phyloP scores from a whole-genome alignment of 2,888 invertebrate species.

The Epistrophe grossulariae region DNA sequence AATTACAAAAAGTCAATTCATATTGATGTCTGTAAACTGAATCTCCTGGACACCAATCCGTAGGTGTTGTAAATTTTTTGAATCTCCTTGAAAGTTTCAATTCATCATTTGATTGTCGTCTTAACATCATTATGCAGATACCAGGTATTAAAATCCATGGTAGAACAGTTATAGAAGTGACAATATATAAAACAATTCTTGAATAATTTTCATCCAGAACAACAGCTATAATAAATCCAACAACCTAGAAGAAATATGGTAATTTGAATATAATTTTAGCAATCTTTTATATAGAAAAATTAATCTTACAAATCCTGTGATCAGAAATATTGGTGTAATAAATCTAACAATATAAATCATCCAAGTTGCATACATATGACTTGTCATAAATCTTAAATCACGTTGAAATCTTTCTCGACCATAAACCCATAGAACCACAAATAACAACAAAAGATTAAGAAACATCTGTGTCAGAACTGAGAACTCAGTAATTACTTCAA shows the following conservation, averaged over 20 bases:
- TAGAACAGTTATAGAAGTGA: slow-evolving; percentile 44
- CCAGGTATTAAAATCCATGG: slow-evolving; percentile 80
- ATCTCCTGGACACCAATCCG: slow-evolving; percentile 82
- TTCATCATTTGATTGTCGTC: slow-evolving; percentile 79
- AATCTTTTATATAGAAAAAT: neutral
- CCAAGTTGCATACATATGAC: slow-evolving; percentile 85
- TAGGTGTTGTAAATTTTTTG: slow-evolving; percentile 79
- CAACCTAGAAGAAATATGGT: slow-evolving; percentile 37
- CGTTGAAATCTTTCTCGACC: slow-evolving; percentile 86
- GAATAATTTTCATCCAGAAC: slow-evolving; percentile 52
- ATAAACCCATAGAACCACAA: slow-evolving; percentile 91
- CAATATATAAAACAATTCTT: slow-evolving; percentile 35
- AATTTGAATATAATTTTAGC: slow-evolving; percentile 1
- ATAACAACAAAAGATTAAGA: slow-evolving; percentile 91
- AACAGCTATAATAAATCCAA: slow-evolving; percentile 52
- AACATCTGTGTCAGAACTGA: slow-evolving; percentile 87
- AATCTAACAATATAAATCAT: slow-evolving; percentile 85
- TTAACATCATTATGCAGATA: slow-evolving; percentile 78
- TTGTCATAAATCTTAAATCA: slow-evolving; percentile 90
- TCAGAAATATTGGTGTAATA: slow-evolving; percentile 86
- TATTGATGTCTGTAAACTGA: slow-evolving; percentile 80
- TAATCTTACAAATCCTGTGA: slow-evolving; percentile 66
- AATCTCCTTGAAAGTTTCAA: slow-evolving; percentile 79
- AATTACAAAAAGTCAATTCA: slow-evolving; percentile 79
- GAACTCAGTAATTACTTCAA: slow-evolving; percentile 58